These are phyloP conservation scores for Lineus longissimus DNA, from an alignment of 1,140 invertebrate species.

Conservation along the genomic window DNA sequence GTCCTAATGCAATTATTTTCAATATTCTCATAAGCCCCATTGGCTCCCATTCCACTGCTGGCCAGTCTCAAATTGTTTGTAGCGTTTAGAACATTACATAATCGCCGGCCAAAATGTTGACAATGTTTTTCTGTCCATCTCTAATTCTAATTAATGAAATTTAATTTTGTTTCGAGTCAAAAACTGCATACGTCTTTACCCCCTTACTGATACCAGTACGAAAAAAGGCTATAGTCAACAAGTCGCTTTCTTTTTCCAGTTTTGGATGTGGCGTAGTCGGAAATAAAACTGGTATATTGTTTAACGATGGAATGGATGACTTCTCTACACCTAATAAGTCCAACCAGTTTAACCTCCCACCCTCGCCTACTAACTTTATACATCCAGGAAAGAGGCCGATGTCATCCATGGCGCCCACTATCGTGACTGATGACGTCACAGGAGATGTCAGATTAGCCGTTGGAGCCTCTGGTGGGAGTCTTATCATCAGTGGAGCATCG, in stretches of 20 bases:
- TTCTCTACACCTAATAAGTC: slow-evolving; percentile 73
- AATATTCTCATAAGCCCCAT: too few species aligned
- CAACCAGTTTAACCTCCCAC: slow-evolving; percentile 75
- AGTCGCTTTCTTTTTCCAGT: slow-evolving; percentile 32
- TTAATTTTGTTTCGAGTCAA: too few species aligned
- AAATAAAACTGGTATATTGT: slow-evolving; percentile 78
- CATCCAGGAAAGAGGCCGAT: slow-evolving; percentile 76
- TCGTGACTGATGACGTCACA: slow-evolving; percentile 66
- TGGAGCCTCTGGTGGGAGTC: slow-evolving; percentile 86
- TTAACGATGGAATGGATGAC: slow-evolving; percentile 95
- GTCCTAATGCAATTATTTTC: too few species aligned
- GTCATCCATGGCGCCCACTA: slow-evolving; percentile 86
- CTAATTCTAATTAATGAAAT: too few species aligned
- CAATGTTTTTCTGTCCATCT: too few species aligned
- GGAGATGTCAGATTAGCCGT: slow-evolving; percentile 72
- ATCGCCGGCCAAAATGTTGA: too few species aligned
- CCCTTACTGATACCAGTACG: too few species aligned
- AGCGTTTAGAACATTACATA: too few species aligned
- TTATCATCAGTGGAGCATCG: slow-evolving; percentile 79
- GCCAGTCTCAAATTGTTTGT: too few species aligned
- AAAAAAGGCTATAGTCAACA: too few species aligned
- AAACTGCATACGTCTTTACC: too few species aligned
- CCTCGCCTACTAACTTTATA: slow-evolving; percentile 76
- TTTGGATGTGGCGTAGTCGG: slow-evolving; percentile 54
- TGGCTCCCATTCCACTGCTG: too few species aligned